phyloP scores from a whole-genome alignment of 1,140 invertebrate genomes.

The Drosophila nasuta region DNA sequence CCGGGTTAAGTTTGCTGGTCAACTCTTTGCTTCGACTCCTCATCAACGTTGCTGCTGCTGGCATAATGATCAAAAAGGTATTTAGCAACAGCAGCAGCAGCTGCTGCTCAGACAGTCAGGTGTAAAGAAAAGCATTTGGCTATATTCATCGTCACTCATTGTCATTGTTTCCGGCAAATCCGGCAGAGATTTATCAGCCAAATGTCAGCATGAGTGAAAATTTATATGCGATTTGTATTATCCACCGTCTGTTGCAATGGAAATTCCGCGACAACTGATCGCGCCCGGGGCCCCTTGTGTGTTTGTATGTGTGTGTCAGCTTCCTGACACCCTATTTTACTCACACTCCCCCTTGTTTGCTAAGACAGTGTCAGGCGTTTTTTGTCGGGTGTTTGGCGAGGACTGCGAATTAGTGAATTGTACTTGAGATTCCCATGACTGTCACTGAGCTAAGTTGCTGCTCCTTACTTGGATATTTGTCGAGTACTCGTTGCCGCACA shows the following conservation, averaged over 20 bases:
- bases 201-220: conserved; percentile 71
- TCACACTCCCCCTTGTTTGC: neutral
- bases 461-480: neutral
- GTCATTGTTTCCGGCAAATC: conserved; percentile 68
- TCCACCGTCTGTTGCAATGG: conserved; percentile 31
- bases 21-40: conserved; percentile 24
- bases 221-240: conserved; percentile 67
- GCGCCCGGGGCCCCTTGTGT: conserved; percentile 4
- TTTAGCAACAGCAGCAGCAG: conserved; percentile 69
- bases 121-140: conserved; percentile 15
- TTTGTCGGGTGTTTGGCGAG: conserved; percentile 28
- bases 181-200: conserved; percentile 78
- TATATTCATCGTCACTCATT: conserved; percentile 28
- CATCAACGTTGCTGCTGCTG: conserved; percentile 50
- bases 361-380: neutral
- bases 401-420: conserved; percentile 69
- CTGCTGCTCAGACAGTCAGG: conserved; percentile 57
- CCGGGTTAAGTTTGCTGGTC: conserved; percentile 41
- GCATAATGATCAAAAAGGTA: conserved; percentile 72
- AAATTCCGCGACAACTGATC: conserved; percentile 62
- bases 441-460: conserved; percentile 42
- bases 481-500: conserved; percentile 17
- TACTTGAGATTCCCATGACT: conserved; percentile 71
- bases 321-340: conserved; percentile 38
- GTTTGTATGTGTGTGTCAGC: neutral